A percentile compares a stretch with the other conserved stretches of the same genome.
These are phyloP conservation scores for Clytia hemisphaerica DNA, from an alignment of 30 jellyfish, hydroid and myxozoan species.

Conservation along the genomic window DNA sequence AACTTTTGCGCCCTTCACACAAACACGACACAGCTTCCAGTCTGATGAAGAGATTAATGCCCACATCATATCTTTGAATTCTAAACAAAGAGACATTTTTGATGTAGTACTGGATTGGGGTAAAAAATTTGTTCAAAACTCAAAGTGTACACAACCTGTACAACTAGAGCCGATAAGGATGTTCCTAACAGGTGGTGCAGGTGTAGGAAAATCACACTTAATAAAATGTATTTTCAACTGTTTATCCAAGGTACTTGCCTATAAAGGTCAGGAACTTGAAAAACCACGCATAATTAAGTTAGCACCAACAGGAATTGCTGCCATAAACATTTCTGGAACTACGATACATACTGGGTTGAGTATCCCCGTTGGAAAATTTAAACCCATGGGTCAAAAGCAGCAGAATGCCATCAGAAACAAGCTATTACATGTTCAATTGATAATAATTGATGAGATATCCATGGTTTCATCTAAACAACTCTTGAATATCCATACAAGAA, in stretches of 20 bases:
- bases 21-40: neutral
- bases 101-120: neutral
- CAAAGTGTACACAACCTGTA: constrained; percentile 5
- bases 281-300: constrained; percentile 6
- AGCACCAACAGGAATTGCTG: constrained; percentile 34
- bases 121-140: constrained; percentile 3
- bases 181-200: constrained; percentile 22
- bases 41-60: neutral
- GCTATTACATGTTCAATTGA: neutral
- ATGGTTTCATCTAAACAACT: constrained; percentile 13
- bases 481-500: constrained; percentile 2
- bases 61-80: neutral
- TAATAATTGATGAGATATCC: constrained; percentile 29
- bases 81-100: neutral
- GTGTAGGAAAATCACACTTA: constrained; percentile 27
- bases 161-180: constrained; percentile 9
- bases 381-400: neutral
- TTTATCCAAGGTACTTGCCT: neutral
- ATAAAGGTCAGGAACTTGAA: neutral
- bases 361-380: constrained; percentile 5
- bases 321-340: constrained; percentile 24
- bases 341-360: constrained; percentile 25
- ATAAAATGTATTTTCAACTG: constrained; percentile 13
- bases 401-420: neutral
- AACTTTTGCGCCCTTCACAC: neutral